Evolutionary conservation across 2,797 vertebrate genomes (phyloP), one percentile per base, ranked within the genome.

Genomic region (Chelon labrosus): DNA sequence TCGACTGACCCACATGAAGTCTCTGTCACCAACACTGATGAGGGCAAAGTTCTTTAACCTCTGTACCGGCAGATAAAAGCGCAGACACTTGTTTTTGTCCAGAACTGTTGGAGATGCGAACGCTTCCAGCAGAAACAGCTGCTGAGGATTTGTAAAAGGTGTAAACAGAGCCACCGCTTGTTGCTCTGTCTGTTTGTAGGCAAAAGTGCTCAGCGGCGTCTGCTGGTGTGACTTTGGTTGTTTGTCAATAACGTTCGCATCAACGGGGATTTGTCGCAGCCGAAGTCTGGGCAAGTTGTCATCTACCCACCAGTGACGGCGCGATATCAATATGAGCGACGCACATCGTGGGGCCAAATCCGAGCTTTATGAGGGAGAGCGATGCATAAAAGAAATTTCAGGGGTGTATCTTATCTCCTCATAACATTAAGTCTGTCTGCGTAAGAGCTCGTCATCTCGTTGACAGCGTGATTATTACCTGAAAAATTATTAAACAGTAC

Each of bases 401-500:
- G 79, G 72, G 82, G 80, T 81, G 84, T 86, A 89, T 89, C 89
- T 89, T 90, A 88, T 90, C 92, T 88, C 81, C 85, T 92, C 90
- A 87, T 89, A 92, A 91, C 89, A 91, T 92, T 88, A 92, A 91
- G 88, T 92, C 90, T 91, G 89, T 91, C 90, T 93, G 91, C 81
- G 84, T 91, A 90, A 92, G 88, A 90, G 84, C 88, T 88, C 91
- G 88, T 93, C 92, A 91, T 88, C 91, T 88, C 88, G 86, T 88
- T 93, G 93, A 94, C 91, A 93, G 92, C 88, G 86, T 94, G 93
- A 94, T 94, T 94, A 93, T 94, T 93, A 93, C 93, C 92, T 94
- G 93, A 93, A 94, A 93, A 94, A 94, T 94, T 92, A 94, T 94
- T 94, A 94, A 94, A 94, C 92, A 92, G 90, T 92, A 93, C 92